Conservation (phyloP, 2,797 vertebrate genomes). For the Rousettus madagascariensis region DNA sequence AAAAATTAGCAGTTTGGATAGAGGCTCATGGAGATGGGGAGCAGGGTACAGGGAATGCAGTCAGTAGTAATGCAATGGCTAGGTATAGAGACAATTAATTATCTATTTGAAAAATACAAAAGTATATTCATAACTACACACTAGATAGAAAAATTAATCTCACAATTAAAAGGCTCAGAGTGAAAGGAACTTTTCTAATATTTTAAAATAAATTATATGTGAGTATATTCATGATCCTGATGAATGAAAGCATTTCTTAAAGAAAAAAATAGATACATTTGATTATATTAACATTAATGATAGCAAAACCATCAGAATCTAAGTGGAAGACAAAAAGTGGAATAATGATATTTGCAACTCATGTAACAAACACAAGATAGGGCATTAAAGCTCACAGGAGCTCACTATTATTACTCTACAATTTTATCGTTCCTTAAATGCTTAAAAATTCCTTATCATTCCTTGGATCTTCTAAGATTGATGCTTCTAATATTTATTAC, state of each 20-base stretch:
- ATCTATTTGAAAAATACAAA: neutral
- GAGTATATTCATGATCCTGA: neutral
- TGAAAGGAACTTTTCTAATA: neutral
- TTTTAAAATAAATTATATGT: neutral
- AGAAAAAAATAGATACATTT: neutral
- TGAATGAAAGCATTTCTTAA: neutral
- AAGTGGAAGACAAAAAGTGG: neutral
- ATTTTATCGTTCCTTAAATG: neutral
- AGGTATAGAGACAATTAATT: neutral
- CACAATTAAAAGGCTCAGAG: neutral
- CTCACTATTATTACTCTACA: neutral
- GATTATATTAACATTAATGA: neutral
- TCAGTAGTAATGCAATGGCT: no score
- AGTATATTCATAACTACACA: neutral
- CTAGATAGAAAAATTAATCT: neutral
- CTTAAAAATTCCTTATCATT: no score
- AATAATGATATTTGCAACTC: neutral
- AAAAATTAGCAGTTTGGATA: no score
- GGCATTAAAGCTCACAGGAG: neutral
- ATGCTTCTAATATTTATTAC: slow-evolving; percentile 5
- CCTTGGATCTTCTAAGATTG: neutral
- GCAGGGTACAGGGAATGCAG: no score
- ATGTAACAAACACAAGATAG: neutral
- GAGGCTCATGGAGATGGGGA: no score
- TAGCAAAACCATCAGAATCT: neutral